Evolutionary conservation across 2,888 invertebrate genomes (phyloP), one percentile per base, ranked within the genome.

Genomic region (Luperina nickerlii): DNA sequence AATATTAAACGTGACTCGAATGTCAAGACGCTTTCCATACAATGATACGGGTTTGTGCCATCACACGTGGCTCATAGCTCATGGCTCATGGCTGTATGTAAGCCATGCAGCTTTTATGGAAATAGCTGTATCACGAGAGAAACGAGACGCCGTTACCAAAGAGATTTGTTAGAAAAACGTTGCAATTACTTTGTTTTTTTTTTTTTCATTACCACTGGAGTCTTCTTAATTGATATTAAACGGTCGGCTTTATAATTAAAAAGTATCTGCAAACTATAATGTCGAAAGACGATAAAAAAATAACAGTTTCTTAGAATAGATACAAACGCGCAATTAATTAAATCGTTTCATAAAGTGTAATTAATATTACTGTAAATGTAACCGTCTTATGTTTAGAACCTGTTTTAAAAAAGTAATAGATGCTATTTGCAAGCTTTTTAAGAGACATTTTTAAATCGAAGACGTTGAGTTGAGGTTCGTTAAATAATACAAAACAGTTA

Each of bases 1-100:
- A 96, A 96, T 96, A 96, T 96, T 95, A 95, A 94, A 96, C 96
- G 96, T 96, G 96, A 96, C 96, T 93, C 74, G 95, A 95, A 95
- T 95, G 91, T 92, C 91, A 94, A 95, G 93, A 92, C 88, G 90
- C 90, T 95, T 94, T 94, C 94, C 94, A 95, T 95, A 94, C 93
- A 93, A 92, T 92, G 91, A 92, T 90, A 92, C 91, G 92, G 91
- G 91, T 88, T 90, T 91, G 74, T 83, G 91, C 91, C 92, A 92
- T 92, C 91, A 92, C 92, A 93, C 93, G 92, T 91, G 91, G 89
- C 89, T 92, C 93, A 92, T 91, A 91, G 89, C 89, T 92, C 93
- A 92, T 91, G 91, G 89, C 89, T 92, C 93, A 92, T 91, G 91
- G 89, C 85, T 92, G 88, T 91, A 93, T 94, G 92, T 93, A 94